Evolutionary conservation across 2,888 invertebrate species (phyloP).

Genomic region (Pristionchus mayeri): DNA sequence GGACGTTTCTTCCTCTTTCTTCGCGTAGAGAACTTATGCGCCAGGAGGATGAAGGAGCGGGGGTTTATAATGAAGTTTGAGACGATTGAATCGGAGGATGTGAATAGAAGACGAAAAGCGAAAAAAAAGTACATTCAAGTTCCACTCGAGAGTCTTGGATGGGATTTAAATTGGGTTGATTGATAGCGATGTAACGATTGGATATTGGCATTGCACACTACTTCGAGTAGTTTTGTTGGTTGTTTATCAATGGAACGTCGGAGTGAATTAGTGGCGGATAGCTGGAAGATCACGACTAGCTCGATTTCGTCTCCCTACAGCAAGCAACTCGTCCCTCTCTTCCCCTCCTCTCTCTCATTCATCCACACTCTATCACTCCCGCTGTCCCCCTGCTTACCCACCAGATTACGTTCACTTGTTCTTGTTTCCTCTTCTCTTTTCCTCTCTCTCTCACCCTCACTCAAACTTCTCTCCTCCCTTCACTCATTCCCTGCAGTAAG

Average conservation of each 20-base stretch:
- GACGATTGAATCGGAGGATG: not conserved
- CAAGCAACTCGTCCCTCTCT: not conserved
- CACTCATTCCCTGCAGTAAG: not conserved
- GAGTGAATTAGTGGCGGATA: not conserved
- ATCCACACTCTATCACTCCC: no score
- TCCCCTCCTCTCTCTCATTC: not conserved
- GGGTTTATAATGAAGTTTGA: slow-evolving; percentile 30
- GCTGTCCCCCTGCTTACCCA: slow-evolving; percentile 24
- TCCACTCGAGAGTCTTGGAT: no score
- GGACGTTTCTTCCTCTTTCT: not conserved
- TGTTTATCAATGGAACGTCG: not conserved
- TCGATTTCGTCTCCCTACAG: not conserved
- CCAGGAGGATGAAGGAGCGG: not conserved
- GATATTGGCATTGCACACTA: no score
- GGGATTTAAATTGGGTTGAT: no score
- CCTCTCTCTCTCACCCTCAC: not conserved
- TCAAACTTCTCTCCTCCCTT: not conserved
- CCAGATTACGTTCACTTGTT: slow-evolving; percentile 44
- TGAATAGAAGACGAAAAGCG: slow-evolving; percentile 23
- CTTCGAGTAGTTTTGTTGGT: not conserved
- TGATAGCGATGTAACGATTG: no score
- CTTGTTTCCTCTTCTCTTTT: slow-evolving; percentile 33
- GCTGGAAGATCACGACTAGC: not conserved
- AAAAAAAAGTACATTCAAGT: not conserved
- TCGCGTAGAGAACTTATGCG: not conserved